These are phyloP conservation scores for Choloepus hoffmanni DNA, from an alignment of 2,113 vertebrate species.

Conservation along the genomic window DNA sequence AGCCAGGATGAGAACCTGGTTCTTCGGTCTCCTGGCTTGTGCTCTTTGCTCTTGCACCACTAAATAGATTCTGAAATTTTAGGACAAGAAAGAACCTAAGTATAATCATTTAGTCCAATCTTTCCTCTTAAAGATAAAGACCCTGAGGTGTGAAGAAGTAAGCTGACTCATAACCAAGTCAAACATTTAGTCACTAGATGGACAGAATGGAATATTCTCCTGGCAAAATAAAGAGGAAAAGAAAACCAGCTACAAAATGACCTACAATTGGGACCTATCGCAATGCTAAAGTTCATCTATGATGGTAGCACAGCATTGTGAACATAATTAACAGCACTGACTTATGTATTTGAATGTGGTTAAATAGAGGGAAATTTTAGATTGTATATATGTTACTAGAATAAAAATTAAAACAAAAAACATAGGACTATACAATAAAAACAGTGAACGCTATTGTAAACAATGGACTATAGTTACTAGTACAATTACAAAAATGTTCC, in stretches of 20 bases:
- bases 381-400: too few species aligned
- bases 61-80: neutral
- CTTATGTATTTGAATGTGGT: too few species aligned
- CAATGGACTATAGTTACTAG: too few species aligned
- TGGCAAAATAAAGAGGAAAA: constrained; percentile 46
- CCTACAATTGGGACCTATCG: neutral
- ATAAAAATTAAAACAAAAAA: too few species aligned
- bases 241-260: neutral
- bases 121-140: neutral
- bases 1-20: neutral
- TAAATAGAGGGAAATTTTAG: too few species aligned
- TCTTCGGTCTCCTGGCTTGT: neutral
- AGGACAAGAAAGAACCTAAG: neutral
- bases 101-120: neutral
- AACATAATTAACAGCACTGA: too few species aligned
- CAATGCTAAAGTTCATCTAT: neutral
- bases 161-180: neutral
- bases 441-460: too few species aligned
- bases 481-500: too few species aligned
- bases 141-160: neutral
- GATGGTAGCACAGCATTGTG: too few species aligned
- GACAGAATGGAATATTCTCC: neutral
- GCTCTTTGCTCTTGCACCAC: neutral
- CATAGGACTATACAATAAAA: too few species aligned
- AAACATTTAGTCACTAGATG: neutral